Conservation (phyloP, 2,113 vertebrate genomes). For the Aspidoscelis tigris region DNA sequence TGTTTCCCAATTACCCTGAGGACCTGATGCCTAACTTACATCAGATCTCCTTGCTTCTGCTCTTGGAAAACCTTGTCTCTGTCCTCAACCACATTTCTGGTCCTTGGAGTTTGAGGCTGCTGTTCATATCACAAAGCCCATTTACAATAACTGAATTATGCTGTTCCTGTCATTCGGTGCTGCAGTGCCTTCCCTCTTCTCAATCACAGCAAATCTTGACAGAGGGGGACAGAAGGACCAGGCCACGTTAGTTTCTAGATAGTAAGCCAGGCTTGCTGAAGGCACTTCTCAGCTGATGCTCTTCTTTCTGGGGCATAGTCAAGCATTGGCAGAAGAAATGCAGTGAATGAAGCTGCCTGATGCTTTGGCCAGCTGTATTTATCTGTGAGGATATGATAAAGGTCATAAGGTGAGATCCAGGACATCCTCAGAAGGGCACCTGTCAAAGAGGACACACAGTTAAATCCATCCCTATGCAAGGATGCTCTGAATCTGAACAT, state of each 20-base stretch:
- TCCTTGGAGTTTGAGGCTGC: background rate
- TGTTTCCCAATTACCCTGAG: background rate
- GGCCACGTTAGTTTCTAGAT: conserved; percentile 21
- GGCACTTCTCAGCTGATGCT: conserved; percentile 80
- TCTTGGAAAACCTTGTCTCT: background rate
- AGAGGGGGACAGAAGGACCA: background rate
- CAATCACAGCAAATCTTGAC: background rate
- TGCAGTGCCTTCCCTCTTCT: background rate
- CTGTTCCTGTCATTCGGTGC: background rate
- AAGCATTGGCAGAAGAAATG: conserved; percentile 82
- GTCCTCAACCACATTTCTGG: background rate
- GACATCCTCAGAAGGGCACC: conserved; percentile 79
- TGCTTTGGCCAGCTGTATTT: conserved; percentile 77
- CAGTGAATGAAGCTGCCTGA: conserved; percentile 71
- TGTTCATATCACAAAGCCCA: background rate
- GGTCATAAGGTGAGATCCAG: conserved; percentile 74
- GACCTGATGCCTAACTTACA: too few species aligned
- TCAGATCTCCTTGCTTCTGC: background rate
- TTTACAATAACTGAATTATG: background rate
- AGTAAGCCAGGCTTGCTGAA: conserved; percentile 82
- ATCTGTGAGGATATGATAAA: conserved; percentile 78
- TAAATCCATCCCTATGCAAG: background rate
- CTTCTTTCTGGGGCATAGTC: conserved; percentile 78
- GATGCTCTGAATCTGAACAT: background rate
- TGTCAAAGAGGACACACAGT: conserved; percentile 39